Conservation (phyloP, 2,888 invertebrate genomes). For the Lithodes maja region DNA sequence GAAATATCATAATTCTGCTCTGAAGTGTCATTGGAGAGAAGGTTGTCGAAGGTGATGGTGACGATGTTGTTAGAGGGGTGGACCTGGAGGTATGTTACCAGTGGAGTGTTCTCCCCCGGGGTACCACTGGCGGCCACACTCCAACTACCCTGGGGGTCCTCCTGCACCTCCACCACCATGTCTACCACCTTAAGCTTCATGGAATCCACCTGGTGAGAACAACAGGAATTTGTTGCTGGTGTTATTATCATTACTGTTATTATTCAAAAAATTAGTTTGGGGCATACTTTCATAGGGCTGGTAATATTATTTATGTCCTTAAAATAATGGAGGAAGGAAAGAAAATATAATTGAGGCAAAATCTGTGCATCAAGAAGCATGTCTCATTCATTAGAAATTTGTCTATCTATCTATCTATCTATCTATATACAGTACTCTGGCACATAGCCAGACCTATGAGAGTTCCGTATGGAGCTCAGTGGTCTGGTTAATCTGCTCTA, state of each 20-base stretch:
- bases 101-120: conserved; percentile 41
- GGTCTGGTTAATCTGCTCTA: no score
- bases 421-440: no score
- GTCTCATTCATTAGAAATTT: no score
- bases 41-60: conserved; percentile 62
- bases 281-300: background rate
- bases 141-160: conserved; percentile 56
- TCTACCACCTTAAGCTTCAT: conserved; percentile 51
- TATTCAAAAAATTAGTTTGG: background rate
- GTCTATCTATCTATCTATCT: no score
- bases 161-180: conserved; percentile 50
- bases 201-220: conserved; percentile 42
- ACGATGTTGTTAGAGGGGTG: conserved; percentile 51
- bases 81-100: conserved; percentile 46
- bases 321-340: background rate
- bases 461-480: no score
- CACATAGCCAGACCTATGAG: no score
- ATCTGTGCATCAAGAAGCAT: no score
- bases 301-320: background rate
- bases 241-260: background rate
- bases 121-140: conserved; percentile 37
- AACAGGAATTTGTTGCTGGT: no score
- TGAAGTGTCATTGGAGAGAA: conserved; percentile 43
- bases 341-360: background rate
- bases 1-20: conserved; percentile 28